Evolutionary conservation across 1,140 invertebrate genomes (phyloP).

Genomic region (Rhyacophila brunnea): DNA sequence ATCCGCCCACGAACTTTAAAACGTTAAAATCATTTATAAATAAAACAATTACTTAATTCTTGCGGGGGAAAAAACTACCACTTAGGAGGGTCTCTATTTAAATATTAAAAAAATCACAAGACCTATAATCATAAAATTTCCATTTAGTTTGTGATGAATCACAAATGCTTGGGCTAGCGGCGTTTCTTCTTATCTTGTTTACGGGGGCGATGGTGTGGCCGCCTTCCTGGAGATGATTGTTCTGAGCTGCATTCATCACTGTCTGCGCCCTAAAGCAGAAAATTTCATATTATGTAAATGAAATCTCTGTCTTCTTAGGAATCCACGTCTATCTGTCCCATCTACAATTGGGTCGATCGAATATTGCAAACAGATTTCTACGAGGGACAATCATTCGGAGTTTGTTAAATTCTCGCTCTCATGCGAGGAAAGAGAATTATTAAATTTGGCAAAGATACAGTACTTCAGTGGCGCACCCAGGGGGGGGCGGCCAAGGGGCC

Average conservation of each 20-base stretch:
- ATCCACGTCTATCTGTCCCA: background rate
- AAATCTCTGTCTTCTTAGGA: background rate
- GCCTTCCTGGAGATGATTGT: constrained; percentile 54
- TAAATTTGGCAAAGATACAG: too few relatives aligned
- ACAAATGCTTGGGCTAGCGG: constrained; percentile 38
- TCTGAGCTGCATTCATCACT: constrained; percentile 63
- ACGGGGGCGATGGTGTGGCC: constrained; percentile 50
- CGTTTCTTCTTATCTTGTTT: constrained; percentile 60
- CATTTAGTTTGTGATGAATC: constrained; percentile 16
- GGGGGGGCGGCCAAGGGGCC: too few relatives aligned
- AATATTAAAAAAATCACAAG: too few relatives aligned
- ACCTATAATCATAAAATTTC: background rate
- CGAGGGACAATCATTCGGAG: background rate
- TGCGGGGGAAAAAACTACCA: too few relatives aligned
- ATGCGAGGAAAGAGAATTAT: too few relatives aligned
- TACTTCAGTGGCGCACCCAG: too few relatives aligned
- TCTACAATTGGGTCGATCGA: background rate
- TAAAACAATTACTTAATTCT: too few relatives aligned
- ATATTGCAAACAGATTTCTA: background rate
- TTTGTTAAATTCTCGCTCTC: too few relatives aligned
- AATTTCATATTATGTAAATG: background rate
- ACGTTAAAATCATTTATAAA: too few relatives aligned
- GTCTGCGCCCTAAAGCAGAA: constrained; percentile 40
- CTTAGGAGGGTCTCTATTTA: too few relatives aligned
- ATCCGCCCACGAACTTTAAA: too few relatives aligned